Base-by-base conservation (phyloP, 2,888 invertebrate species). In the Rosalia funebris region DNA sequence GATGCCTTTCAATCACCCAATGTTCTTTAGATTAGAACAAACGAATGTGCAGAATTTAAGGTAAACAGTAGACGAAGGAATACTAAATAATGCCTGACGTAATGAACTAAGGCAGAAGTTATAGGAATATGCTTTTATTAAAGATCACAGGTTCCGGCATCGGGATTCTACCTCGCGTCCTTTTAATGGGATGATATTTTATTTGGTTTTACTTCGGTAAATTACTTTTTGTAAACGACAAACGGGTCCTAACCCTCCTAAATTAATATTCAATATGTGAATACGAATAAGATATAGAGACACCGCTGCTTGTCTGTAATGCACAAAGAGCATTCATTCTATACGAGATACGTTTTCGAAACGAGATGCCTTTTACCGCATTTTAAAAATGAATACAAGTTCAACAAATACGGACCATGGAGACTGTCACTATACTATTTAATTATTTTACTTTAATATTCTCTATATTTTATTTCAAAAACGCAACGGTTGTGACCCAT, bases 21-120 rank as follows among this genome's bases (percentile, higher is more conserved):
- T 77, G 77, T 77, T 78, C 77, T 75, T 77, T 75, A 73, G 75
- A 78, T 79, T 77, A 77, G 77, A 78, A 79, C 77, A 79, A 79
- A 77, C 77, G 77, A 74, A 71, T 71, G 65, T 72, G 70, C 55
- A 68, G 72, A 75, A 75, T 71, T 75, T 72, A 77, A 79, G 75
- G 77, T 77, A 79, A 77, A 80, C 74, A 66, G 70, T 65, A 66
- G 66, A 45, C 52, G 65, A 63, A 75, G 66, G 71, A 74, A 76
- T 76, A 71, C 75, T 75, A 74, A 79, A 77, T 77, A 78, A 76
- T 75, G 74, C 72, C 71, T 70, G 74, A 75, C 72, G 77, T 78
- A 77, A 79, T 78, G 77, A 79, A 78, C 75, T 75, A 73, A 66
- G 72, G 71, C 69, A 72, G 71, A 73, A 73, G 69, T 68, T 60